Base-by-base conservation (phyloP, 1,140 invertebrate genomes). In the Chelonus insularis region DNA sequence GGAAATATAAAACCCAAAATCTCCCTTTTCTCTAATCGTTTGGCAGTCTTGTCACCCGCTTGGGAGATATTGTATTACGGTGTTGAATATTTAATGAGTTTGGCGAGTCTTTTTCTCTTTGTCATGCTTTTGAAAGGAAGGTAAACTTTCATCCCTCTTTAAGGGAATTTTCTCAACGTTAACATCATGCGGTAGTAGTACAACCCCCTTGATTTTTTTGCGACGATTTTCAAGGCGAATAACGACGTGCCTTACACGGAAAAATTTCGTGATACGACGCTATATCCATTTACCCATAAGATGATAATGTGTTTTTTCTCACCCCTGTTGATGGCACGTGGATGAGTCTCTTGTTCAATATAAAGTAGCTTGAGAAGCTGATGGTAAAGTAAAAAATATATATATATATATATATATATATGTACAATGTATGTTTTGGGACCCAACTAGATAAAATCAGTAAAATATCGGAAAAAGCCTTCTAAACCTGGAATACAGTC, bases 41-140 rank as follows among this genome's bases (percentile, higher is more conserved):
- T 16, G 48, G 57, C 32, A 36, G 58, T 54, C 6, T 37, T 55
- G 41, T 55, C 51, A 23, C 18, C 51, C 56, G 20, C 51, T 12
- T 29, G 65, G 64, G 71, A 72, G 65, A 80, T 80, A 80, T 80
- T 81, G 75, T 78, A 78, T 79, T 79, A 77, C 74, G 65, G 72
- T 69, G 68, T 75, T 81, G 75, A 80, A 79, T 80, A 79, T 82
- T 80, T 81, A 78, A 81, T 74, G 72, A 79, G 76, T 60, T 63
- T 64, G 68, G 67, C 70, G 70, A 73, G 73, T 74, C 77, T 64
- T 55, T 62, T 55, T 25, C 25, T 62, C 55, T 41, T 41, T 63
- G 55, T 68, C 68, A 64, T 59, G 59, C 32, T 51, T 14, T 8
- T 20, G n/a, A 11, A n/a, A 50, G 52, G 45, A 55, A 60, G 55